Conservation (phyloP, 2,113 vertebrate species). For the Pollachius pollachius region DNA sequence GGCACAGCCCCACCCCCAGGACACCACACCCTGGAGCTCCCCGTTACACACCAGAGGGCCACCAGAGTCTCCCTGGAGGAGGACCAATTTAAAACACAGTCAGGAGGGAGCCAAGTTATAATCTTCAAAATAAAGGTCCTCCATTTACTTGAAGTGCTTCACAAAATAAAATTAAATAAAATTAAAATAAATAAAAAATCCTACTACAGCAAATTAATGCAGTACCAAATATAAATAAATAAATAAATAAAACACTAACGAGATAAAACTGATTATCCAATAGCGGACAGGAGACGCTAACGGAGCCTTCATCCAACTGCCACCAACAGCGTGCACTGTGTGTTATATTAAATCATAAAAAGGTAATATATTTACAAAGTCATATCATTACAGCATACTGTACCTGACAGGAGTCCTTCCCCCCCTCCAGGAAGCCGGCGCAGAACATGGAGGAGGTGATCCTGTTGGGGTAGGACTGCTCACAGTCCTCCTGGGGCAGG, state of each 20-base stretch:
- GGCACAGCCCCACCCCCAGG: slow-evolving; percentile 69
- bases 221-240: too few species aligned
- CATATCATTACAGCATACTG: background rate
- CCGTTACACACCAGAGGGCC: slow-evolving; percentile 66
- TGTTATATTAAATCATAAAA: too few species aligned
- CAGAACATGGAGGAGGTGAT: slow-evolving; percentile 76
- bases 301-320: too few species aligned
- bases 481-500: slow-evolving; percentile 62
- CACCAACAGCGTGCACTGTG: too few species aligned
- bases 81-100: background rate
- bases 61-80: slow-evolving; percentile 68
- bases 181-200: background rate
- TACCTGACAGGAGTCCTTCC: slow-evolving; percentile 79
- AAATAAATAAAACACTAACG: too few species aligned
- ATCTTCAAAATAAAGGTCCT: too few species aligned
- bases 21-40: slow-evolving; percentile 68
- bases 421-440: slow-evolving; percentile 68
- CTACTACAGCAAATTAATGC: background rate
- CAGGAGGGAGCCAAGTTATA: background rate
- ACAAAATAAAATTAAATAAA: background rate
- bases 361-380: too few species aligned
- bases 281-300: background rate
- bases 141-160: background rate
- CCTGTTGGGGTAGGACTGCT: slow-evolving; percentile 56
- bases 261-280: too few species aligned